Evolutionary conservation across 2,113 vertebrate genomes (phyloP), one percentile per base, ranked within the genome.

Genomic region (Pampusana beccarii): DNA sequence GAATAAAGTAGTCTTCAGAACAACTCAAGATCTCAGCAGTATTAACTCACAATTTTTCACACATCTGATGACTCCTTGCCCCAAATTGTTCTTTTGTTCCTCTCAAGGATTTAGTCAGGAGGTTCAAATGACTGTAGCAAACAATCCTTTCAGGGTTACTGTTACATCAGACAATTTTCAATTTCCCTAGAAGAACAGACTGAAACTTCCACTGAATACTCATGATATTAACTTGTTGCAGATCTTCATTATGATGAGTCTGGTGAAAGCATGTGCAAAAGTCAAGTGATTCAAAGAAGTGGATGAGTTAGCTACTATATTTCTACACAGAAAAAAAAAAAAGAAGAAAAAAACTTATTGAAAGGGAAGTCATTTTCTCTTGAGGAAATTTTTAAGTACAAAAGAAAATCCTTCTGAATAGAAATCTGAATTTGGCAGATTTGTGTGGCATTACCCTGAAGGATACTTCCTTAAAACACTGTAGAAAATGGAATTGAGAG

Each of bases 51-150:
- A 33, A 53, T 67, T 60, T 93, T 86, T 51, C 7, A 13, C 14
- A 34, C 0, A 1, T 58, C 11, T 53, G 13, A 53, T 57, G 11
- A 24, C 5, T 66, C 5, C 2, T 88, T 86, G 48, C n/a, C 23
- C 12, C 10, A 58, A 69, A 79, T 36, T 12, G 2, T 80, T 33
- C n/a, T 61, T 64, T 16, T 26, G 5, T 56, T 46, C 13, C 13
- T 24, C 14, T 62, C 5, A 9, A 33, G 9, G 5, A 60, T 53
- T 26, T 33, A 48, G 11, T 53, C 19, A 65, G 29, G 50, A 83
- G 0, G 6, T 64, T 72, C 4, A 17, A 77, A 61, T 24, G 28
- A 65, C 15, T n/a, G 5, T 25, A 73, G 6, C 16, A 72, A 88
- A 65, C 8, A 73, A 18, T 15, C 2, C 9, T 80, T 74, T 67